Percentiles rank a stretch among this genome's conserved stretches.
phyloP scores from a whole-genome alignment of 2,113 vertebrate species.

The Phalacrocorax pelagicus region DNA sequence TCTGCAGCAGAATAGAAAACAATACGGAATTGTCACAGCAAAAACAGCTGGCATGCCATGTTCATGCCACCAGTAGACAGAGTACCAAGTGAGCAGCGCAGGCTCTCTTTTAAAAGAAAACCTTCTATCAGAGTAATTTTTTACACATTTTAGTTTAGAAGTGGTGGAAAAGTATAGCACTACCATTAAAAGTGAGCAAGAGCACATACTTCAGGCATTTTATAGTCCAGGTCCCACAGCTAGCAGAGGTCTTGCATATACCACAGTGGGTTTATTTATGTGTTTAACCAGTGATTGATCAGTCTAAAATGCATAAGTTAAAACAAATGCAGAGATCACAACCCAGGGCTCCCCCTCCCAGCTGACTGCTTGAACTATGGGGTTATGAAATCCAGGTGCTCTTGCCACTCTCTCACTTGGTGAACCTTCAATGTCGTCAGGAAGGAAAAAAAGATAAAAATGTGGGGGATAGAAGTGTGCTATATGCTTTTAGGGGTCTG shows the following conservation, averaged over 20 bases:
- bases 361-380: background rate
- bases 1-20: slow-evolving; percentile 64
- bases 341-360: background rate
- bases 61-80: background rate
- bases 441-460: background rate
- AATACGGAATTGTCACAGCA: background rate
- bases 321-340: background rate
- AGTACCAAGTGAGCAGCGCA: background rate
- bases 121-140: background rate
- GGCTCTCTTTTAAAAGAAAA: background rate
- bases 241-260: background rate
- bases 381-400: background rate
- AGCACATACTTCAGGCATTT: background rate
- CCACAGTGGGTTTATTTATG: background rate
- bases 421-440: background rate
- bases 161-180: background rate
- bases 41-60: background rate
- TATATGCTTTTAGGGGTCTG: background rate
- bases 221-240: background rate
- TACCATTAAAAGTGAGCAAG: background rate
- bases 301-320: background rate
- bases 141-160: background rate
- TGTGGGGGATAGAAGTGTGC: accelerated
- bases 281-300: background rate
- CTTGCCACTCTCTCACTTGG: background rate